Percentiles rank a stretch among this genome's conserved stretches.
Conservation (phyloP, 2,888 invertebrate genomes). For the Smittia sp. region DNA sequence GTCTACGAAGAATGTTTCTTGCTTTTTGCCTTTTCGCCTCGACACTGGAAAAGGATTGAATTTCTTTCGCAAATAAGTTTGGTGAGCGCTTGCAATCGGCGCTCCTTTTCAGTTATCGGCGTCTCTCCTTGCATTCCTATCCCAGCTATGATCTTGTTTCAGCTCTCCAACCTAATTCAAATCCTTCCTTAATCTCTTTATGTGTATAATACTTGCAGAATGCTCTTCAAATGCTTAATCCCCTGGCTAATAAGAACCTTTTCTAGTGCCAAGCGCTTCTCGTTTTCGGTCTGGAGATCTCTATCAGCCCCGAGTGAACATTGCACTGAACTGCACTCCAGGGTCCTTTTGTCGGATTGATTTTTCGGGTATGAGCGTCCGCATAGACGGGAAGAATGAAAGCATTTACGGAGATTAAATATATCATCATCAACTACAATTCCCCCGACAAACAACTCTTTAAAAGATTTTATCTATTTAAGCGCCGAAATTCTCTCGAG, state of each 20-base stretch:
- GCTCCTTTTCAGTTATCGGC: not conserved
- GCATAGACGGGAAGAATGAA: slow-evolving; percentile 17
- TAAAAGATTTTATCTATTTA: slow-evolving; percentile 38
- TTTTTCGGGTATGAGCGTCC: not conserved
- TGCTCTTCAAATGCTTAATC: slow-evolving; percentile 19
- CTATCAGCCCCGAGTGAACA: not conserved
- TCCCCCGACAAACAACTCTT: slow-evolving; percentile 39
- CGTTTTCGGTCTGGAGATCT: slow-evolving; percentile 22
- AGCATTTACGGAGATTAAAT: slow-evolving; percentile 41
- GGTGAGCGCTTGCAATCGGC: not conserved
- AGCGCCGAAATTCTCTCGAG: slow-evolving; percentile 25
- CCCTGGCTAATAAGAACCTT: slow-evolving; percentile 28
- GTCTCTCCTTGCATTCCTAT: slow-evolving; percentile 7
- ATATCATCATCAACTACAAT: slow-evolving; percentile 37
- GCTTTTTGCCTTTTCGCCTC: not conserved
- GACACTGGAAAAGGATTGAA: slow-evolving; percentile 28
- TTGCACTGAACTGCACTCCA: not conserved
- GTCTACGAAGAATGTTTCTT: not conserved
- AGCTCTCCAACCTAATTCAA: slow-evolving; percentile 39
- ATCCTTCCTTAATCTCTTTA: slow-evolving; percentile 38
- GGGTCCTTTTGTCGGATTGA: slow-evolving; percentile 34
- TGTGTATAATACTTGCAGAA: slow-evolving; percentile 10
- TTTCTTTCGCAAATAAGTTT: slow-evolving; percentile 34
- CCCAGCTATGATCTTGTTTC: slow-evolving; percentile 7
- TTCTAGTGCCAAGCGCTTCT: not conserved